Evolutionary conservation across 2,113 vertebrate genomes (phyloP), one percentile per base, ranked within the genome.

Genomic region (Crotalus viridis): DNA sequence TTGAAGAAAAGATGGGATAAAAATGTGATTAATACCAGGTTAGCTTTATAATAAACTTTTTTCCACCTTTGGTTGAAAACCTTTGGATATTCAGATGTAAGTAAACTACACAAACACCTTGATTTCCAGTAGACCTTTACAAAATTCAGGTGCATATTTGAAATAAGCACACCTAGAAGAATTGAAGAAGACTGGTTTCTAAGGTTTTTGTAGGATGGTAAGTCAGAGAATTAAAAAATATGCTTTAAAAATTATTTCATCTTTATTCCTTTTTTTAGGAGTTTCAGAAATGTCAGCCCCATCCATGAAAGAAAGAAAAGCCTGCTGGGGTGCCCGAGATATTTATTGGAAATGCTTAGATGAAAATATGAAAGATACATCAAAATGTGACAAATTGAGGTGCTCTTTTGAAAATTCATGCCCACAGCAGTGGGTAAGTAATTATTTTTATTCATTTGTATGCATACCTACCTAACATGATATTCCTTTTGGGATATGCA

Each of bases 331-430:
- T 0, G 97, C 99, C 57, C 98, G 98, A 87, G 99, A 99, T 93
- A 94, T 93, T 57, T 97, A 99, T 55, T 99, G 99, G 99, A 98
- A 95, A 92, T 99, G 99, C 93, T 92, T 99, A 94, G 99, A 99
- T 33, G 95, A 97, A 17, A 97, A 97, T 59, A 28, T 51, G 0
- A 98, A 98, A 4, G 97, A 97, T 3, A 51, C 90, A 0, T 52
- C 97, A 8, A 24, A 94, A 10, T 99, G 99, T 94, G 96, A 97
- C 94, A 95, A 95, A 91, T 95, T 98, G 91, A 97, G 98, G 92
- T 93, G 28, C 1, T 92, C 97, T 4, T 99, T 99, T 93, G 98
- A 99, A 94, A 87, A 96, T 0, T 97, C 94, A n/a, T 99, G 99
- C 21, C 99, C 99, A 0, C 97, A 97, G 43, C 99, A 99, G 90